phyloP scores from a whole-genome alignment of 2,797 vertebrate species.

The Ataeniobius toweri region DNA sequence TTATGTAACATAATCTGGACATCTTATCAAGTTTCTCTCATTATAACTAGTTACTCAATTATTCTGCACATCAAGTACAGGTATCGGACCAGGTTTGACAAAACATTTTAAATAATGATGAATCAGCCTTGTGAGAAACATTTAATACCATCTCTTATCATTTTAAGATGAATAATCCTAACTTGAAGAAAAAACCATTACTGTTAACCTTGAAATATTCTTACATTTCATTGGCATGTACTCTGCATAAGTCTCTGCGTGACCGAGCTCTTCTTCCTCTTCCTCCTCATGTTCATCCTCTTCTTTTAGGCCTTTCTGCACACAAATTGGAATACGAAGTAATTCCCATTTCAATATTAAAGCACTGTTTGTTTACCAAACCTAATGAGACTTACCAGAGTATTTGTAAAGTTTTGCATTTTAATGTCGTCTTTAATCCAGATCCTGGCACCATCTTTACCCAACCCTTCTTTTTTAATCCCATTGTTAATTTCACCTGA shows the following conservation, averaged over 20 bases:
- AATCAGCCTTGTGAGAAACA: background rate
- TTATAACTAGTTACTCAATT: background rate
- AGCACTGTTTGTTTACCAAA: background rate
- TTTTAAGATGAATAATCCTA: background rate
- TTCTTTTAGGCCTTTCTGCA: slow-evolving; percentile 91
- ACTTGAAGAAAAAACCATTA: background rate
- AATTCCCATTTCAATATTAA: background rate
- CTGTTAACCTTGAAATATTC: slow-evolving; percentile 30
- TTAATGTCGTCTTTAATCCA: slow-evolving; percentile 94
- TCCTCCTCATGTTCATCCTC: slow-evolving; percentile 98
- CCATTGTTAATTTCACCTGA: slow-evolving; percentile 94
- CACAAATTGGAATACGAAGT: slow-evolving; percentile 13
- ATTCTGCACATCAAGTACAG: background rate
- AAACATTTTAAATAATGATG: background rate
- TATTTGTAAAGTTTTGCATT: slow-evolving; percentile 90
- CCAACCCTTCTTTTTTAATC: slow-evolving; percentile 91
- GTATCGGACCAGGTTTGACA: background rate
- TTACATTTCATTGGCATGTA: slow-evolving; percentile 99
- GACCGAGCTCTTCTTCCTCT: slow-evolving; percentile 97
- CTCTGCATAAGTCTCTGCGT: slow-evolving; percentile 97
- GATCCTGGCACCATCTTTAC: slow-evolving; percentile 91
- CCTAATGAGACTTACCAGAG: slow-evolving; percentile 82
- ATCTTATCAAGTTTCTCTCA: background rate
- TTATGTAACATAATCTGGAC: background rate
- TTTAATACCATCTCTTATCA: background rate